These are phyloP conservation scores for Oikopleura dioica DNA, from an alignment of 23 tunicate species.

Conservation along the genomic window DNA sequence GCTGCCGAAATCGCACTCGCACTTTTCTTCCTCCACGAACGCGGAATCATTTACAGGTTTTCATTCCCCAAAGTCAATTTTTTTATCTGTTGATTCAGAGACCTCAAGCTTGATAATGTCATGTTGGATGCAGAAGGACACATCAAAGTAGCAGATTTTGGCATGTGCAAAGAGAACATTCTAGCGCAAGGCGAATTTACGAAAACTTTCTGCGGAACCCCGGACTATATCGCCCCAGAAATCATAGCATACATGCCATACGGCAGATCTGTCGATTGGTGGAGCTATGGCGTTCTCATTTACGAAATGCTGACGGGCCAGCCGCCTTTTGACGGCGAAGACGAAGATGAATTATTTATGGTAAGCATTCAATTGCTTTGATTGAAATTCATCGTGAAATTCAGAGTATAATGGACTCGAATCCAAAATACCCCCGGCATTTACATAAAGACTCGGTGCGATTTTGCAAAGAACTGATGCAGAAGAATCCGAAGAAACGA, in stretches of 20 bases:
- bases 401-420: not conserved
- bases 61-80: not conserved
- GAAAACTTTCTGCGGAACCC: constrained; percentile 77
- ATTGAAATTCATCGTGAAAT: no score
- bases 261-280: constrained; percentile 91
- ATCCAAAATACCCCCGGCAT: not conserved
- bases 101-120: constrained; percentile 70
- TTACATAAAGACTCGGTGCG: no score
- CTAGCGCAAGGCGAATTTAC: constrained; percentile 35
- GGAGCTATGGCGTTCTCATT: constrained; percentile 73
- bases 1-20: constrained; percentile 84
- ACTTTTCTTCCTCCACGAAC: constrained; percentile 55
- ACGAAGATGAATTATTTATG: constrained; percentile 77
- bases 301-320: constrained; percentile 85
- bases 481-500: constrained; percentile 66
- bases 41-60: constrained; percentile 91
- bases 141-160: constrained; percentile 88
- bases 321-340: constrained; percentile 98
- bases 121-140: constrained; percentile 82
- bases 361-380: no score
- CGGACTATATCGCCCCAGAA: constrained; percentile 90
- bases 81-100: constrained; percentile 18
- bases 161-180: constrained; percentile 84
- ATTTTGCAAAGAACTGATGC: constrained; percentile 45
- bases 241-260: constrained; percentile 78